A percentile compares a stretch with the other conserved stretches of the same genome.
phyloP scores from a whole-genome alignment of 64 coral and sea anemone species.

The Stylophora pistillata region DNA sequence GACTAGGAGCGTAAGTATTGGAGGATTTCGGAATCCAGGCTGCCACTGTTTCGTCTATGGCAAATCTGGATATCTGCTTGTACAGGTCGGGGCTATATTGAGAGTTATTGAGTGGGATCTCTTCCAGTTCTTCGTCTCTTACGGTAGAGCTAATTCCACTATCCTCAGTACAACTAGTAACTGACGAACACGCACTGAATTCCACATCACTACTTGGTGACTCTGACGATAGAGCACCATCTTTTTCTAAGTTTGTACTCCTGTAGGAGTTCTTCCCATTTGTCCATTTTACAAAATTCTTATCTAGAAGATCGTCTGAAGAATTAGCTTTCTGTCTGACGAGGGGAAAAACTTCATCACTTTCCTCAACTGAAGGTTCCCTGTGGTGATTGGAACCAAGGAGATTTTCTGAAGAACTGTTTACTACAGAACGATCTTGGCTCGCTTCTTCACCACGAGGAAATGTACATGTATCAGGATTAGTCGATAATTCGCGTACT shows the following conservation, averaged over 20 bases:
- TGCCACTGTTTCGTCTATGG: constrained; percentile 68
- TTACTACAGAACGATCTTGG: not conserved
- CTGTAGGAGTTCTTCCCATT: not conserved
- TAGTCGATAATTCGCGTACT: not conserved
- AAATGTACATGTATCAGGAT: not conserved
- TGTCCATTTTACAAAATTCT: constrained; percentile 32
- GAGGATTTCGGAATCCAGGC: constrained; percentile 83
- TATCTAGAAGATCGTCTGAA: constrained; percentile 6
- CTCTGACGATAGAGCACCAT: constrained; percentile 61
- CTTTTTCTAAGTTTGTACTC: constrained; percentile 36
- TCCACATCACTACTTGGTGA: constrained; percentile 91
- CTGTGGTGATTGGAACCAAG: not conserved
- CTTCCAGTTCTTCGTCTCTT: constrained; percentile 87
- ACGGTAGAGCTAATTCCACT: constrained; percentile 91
- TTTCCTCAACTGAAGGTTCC: constrained; percentile 7
- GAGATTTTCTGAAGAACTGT: constrained; percentile 10
- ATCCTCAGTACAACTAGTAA: constrained; percentile 84
- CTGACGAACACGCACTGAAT: constrained; percentile 80
- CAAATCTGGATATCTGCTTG: constrained; percentile 74
- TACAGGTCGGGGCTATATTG: constrained; percentile 59
- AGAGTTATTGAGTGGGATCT: constrained; percentile 83
- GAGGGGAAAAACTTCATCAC: constrained; percentile 20
- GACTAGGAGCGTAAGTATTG: constrained; percentile 79
- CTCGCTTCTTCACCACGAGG: not conserved
- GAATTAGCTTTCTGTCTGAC: not conserved